phyloP scores from a whole-genome alignment of 92 coral and sea anemone genomes.

The Meandrina meandrites region DNA sequence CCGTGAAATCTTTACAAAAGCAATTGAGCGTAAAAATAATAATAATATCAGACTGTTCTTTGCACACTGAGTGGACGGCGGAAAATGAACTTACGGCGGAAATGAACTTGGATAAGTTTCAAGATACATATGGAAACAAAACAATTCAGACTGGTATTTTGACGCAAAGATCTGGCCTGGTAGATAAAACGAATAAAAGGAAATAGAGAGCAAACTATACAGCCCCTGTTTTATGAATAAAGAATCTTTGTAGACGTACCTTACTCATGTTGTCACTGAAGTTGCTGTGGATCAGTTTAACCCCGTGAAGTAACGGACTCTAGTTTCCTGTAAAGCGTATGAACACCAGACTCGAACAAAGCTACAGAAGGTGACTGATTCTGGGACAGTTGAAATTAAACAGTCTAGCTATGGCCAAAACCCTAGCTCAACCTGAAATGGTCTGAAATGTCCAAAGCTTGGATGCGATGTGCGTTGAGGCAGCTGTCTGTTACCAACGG shows the following conservation, averaged over 20 bases:
- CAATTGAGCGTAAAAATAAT: not conserved
- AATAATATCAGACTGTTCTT: not conserved
- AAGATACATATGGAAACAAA: not conserved
- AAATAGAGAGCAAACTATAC: not conserved
- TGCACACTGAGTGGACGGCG: not conserved
- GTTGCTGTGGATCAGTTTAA: not conserved
- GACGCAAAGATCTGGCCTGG: not conserved
- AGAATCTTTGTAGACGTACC: not conserved
- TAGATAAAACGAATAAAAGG: not conserved
- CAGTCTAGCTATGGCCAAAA: not conserved
- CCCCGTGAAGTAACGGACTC: not conserved
- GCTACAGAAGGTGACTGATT: not conserved
- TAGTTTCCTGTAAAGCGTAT: not conserved
- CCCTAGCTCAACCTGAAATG: not conserved
- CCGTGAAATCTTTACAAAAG: not conserved
- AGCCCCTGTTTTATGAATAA: not conserved
- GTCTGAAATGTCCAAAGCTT: not conserved
- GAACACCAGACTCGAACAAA: not conserved
- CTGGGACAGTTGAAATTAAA: not conserved
- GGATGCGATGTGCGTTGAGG: not conserved
- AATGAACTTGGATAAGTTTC: not conserved
- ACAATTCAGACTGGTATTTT: not conserved
- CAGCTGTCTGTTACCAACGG: not conserved
- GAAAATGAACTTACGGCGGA: too few species aligned
- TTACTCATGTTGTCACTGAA: not conserved